phyloP scores from a whole-genome alignment of 2,113 vertebrate species.

The Benitochromis conjunctus region DNA sequence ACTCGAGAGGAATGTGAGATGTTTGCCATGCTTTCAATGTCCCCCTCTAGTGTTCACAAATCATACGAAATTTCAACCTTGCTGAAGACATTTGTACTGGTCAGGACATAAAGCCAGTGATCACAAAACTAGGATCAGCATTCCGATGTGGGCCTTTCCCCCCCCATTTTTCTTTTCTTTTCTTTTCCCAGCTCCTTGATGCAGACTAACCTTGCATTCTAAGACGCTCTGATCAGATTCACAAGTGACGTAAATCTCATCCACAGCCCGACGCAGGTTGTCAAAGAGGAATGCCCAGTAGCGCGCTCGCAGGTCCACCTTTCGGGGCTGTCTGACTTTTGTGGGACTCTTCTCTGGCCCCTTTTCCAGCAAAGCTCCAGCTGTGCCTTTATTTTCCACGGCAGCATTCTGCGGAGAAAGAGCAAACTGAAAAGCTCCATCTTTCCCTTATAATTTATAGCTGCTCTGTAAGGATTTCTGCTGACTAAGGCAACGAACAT shows the following conservation, averaged over 20 bases:
- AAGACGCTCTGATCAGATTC: conserved; percentile 98
- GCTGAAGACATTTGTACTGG: background rate
- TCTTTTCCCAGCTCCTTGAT: background rate
- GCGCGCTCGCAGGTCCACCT: conserved; percentile 90
- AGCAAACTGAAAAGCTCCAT: background rate
- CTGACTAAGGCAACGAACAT: background rate
- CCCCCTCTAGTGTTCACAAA: conserved; percentile 65
- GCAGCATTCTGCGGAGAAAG: conserved; percentile 67
- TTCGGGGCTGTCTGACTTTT: conserved; percentile 88
- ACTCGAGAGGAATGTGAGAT: conserved; percentile 61
- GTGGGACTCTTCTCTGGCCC: conserved; percentile 91
- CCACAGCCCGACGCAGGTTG: conserved; percentile 91
- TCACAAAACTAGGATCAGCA: background rate
- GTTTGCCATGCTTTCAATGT: conserved; percentile 43
- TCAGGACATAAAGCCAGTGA: background rate
- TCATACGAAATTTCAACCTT: conserved; percentile 72
- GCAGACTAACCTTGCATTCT: conserved; percentile 85
- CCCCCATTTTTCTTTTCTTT: fast-evolving
- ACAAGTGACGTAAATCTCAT: conserved; percentile 97
- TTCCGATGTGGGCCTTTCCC: background rate
- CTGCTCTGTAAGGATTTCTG: background rate
- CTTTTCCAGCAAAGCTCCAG: conserved; percentile 80
- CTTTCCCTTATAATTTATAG: background rate
- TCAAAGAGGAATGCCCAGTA: conserved; percentile 99
- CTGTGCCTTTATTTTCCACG: conserved; percentile 79